Evolutionary conservation across 2,888 invertebrate species (phyloP).

Genomic region (Pycnomerus fuliginosus): DNA sequence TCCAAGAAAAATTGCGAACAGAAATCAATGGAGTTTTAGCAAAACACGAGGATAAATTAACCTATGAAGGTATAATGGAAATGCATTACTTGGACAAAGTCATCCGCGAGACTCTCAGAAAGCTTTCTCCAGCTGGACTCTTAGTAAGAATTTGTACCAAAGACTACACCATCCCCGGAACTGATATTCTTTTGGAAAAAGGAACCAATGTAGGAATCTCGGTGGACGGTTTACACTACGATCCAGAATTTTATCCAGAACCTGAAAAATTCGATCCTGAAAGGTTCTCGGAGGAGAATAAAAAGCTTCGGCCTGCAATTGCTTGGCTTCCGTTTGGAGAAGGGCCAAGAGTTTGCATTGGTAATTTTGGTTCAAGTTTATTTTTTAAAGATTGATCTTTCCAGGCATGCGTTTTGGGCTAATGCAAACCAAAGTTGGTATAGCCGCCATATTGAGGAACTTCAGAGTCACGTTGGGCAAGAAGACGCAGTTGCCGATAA

Average conservation of each 20-base stretch:
- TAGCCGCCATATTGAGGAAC: constrained; percentile 32
- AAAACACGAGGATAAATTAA: constrained; percentile 43
- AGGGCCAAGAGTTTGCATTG: constrained; percentile 60
- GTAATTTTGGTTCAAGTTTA: constrained; percentile 50
- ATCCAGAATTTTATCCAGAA: constrained; percentile 51
- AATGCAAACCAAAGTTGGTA: constrained; percentile 41
- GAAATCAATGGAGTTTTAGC: constrained; percentile 44
- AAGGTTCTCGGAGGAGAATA: constrained; percentile 58
- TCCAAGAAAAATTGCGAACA: constrained; percentile 50
- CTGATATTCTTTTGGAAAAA: constrained; percentile 32
- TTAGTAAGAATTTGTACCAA: constrained; percentile 33
- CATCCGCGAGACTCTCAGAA: constrained; percentile 46
- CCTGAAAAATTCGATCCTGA: constrained; percentile 64
- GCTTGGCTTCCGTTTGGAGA: constrained; percentile 61
- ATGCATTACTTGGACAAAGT: constrained; percentile 54
- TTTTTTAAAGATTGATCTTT: constrained; percentile 21
- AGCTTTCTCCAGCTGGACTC: constrained; percentile 39
- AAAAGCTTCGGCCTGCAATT: constrained; percentile 55
- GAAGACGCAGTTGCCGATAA: constrained; percentile 22
- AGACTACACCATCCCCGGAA: constrained; percentile 37
- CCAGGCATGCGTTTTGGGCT: constrained; percentile 40
- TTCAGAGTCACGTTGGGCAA: constrained; percentile 29
- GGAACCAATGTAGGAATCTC: constrained; percentile 32
- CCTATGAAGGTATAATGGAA: constrained; percentile 49
- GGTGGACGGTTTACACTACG: constrained; percentile 37